Percentiles rank a stretch among this genome's conserved stretches.
Conservation (phyloP, 1,140 invertebrate genomes). For the Brachionus angularis region DNA sequence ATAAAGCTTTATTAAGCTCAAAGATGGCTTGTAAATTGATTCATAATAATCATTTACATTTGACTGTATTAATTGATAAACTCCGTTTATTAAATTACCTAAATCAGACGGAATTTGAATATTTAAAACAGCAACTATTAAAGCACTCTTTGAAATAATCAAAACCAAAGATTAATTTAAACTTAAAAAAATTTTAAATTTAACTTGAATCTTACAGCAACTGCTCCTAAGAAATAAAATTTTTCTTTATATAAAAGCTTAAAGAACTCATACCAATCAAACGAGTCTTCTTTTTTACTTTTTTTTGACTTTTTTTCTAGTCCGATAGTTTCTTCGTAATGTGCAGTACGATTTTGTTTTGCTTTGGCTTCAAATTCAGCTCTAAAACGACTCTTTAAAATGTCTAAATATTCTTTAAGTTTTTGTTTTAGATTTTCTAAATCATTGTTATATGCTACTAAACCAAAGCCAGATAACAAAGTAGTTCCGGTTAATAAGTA, state of each 20-base stretch:
- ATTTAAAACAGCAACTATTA: slow-evolving; percentile 73
- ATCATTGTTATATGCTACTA: not conserved
- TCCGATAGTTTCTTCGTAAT: slow-evolving; percentile 33
- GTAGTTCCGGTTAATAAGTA: too few relatives aligned
- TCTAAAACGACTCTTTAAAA: not conserved
- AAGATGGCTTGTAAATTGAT: slow-evolving; percentile 66
- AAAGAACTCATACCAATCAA: slow-evolving; percentile 34
- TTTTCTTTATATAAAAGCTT: slow-evolving; percentile 28
- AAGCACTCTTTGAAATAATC: slow-evolving; percentile 66
- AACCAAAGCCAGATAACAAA: not conserved
- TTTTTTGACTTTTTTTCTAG: not conserved
- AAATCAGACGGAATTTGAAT: slow-evolving; percentile 73
- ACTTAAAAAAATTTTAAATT: not conserved
- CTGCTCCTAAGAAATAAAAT: slow-evolving; percentile 42
- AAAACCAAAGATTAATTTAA: not conserved
- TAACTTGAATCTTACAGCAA: not conserved
- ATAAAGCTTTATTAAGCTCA: slow-evolving; percentile 67
- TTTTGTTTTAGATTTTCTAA: slow-evolving; percentile 1
- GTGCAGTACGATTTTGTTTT: slow-evolving; percentile 37
- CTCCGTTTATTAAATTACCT: slow-evolving; percentile 71
- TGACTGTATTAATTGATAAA: slow-evolving; percentile 60
- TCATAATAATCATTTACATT: slow-evolving; percentile 59
- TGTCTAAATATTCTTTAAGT: slow-evolving; percentile 12
- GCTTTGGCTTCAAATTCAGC: not conserved
- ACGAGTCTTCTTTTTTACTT: not conserved